These are phyloP conservation scores for Drosophila heteroneura DNA, from an alignment of 2,888 invertebrate species.

Conservation along the genomic window DNA sequence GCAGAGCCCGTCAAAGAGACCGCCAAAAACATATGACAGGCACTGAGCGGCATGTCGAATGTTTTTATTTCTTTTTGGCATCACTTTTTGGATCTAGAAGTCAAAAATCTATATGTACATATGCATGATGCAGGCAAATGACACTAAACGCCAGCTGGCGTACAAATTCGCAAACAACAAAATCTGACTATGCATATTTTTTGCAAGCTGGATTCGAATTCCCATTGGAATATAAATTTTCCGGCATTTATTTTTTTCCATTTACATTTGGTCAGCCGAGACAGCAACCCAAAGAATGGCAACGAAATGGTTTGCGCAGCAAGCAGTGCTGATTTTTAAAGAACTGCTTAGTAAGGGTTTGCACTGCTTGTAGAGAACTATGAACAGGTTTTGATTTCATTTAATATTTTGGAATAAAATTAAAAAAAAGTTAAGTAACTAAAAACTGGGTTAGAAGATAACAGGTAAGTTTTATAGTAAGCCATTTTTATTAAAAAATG, in stretches of 20 bases:
- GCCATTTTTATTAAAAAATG: background rate
- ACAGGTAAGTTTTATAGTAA: background rate
- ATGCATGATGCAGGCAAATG: background rate
- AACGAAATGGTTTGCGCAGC: constrained; percentile 8
- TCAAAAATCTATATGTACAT: background rate
- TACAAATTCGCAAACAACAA: constrained; percentile 5
- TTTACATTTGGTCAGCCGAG: constrained; percentile 30
- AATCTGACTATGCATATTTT: constrained; percentile 21
- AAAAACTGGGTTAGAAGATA: background rate
- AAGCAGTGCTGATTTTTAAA: constrained; percentile 31
- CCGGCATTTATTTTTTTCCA: constrained; percentile 20
- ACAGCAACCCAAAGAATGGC: constrained; percentile 37
- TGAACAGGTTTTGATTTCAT: background rate
- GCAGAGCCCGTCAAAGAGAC: constrained; percentile 67
- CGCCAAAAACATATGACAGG: constrained; percentile 65
- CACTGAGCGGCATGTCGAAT: constrained; percentile 21
- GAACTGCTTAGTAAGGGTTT: background rate
- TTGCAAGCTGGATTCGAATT: constrained; percentile 37
- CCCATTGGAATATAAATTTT: constrained; percentile 44
- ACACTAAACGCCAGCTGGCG: constrained; percentile 44
- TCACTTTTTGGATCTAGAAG: constrained; percentile 15
- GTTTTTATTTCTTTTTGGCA: constrained; percentile 27
- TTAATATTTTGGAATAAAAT: background rate
- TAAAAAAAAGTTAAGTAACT: background rate
- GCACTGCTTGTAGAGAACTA: constrained; percentile 14